Conservation (phyloP, 1,140 invertebrate species). For the Streblospio benedicti region DNA sequence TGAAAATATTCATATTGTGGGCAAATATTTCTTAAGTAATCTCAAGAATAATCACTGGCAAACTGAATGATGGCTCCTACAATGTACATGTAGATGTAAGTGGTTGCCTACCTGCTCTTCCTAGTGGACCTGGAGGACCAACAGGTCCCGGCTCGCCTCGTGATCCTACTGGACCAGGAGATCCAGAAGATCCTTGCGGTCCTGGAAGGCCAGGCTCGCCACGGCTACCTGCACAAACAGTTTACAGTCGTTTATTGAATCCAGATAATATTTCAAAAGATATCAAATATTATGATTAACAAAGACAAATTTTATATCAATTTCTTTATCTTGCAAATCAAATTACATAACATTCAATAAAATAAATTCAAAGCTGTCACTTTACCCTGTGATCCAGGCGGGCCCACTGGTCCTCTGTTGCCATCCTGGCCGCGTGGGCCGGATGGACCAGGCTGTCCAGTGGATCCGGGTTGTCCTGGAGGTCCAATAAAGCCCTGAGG, state of each 20-base stretch:
- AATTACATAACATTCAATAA: not conserved
- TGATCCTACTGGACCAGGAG: constrained; percentile 13
- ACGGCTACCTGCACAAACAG: not conserved
- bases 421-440: constrained; percentile 13
- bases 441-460: constrained; percentile 1
- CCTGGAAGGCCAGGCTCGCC: constrained; percentile 9
- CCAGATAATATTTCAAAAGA: too few species aligned
- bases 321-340: not conserved
- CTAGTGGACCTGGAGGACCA: constrained; percentile 2
- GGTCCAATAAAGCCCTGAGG: constrained; percentile 9
- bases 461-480: constrained; percentile 1
- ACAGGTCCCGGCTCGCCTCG: constrained; percentile 8
- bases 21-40: too few species aligned
- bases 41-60: too few species aligned
- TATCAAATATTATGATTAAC: too few species aligned
- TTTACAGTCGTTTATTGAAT: not conserved
- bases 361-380: not conserved
- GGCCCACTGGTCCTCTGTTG: not conserved
- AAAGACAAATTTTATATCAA: not conserved
- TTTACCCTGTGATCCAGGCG: not conserved
- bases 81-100: too few species aligned
- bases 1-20: too few species aligned
- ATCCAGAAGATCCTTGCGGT: not conserved
- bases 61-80: too few species aligned
- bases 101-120: constrained; percentile 5